phyloP scores from a whole-genome alignment of 2,888 invertebrate genomes.

The Lepetodrilus schrolli region DNA sequence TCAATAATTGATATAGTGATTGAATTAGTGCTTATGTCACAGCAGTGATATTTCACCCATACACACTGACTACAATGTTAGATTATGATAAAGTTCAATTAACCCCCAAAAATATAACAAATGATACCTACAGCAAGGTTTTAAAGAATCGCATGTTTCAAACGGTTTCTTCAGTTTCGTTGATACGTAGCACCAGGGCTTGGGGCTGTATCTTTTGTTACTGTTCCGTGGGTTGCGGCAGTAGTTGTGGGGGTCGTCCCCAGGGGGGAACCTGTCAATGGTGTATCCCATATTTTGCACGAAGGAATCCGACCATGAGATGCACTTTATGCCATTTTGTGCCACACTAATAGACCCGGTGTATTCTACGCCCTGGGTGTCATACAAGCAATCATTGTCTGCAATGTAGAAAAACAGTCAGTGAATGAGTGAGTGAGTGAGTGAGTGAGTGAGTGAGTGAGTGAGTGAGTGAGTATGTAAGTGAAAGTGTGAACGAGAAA shows the following conservation, averaged over 20 bases:
- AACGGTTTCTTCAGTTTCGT: neutral
- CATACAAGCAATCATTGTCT: slow-evolving; percentile 45
- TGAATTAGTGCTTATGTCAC: too few relatives aligned
- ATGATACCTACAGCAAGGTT: neutral
- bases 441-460: too few relatives aligned
- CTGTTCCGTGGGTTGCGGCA: slow-evolving; percentile 46
- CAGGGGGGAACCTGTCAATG: slow-evolving; percentile 45
- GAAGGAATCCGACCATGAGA: slow-evolving; percentile 32
- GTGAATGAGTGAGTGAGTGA: too few relatives aligned
- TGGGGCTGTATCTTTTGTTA: slow-evolving; percentile 30
- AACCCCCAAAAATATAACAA: too few relatives aligned
- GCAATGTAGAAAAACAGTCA: too few relatives aligned
- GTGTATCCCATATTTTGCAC: slow-evolving; percentile 11
- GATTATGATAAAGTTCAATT: too few relatives aligned
- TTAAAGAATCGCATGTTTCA: neutral
- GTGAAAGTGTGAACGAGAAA: too few relatives aligned
- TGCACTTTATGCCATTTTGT: slow-evolving; percentile 27
- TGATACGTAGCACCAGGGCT: slow-evolving; percentile 47
- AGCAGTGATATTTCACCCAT: too few relatives aligned
- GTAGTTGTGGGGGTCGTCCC: slow-evolving; percentile 46
- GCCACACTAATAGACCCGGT: slow-evolving; percentile 38
- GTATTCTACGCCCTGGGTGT: slow-evolving; percentile 40
- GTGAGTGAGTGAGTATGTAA: too few relatives aligned
- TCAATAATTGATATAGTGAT: too few relatives aligned
- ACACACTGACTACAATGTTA: too few relatives aligned